Conservation (phyloP, 35 echinoderm and acorn worm species). For the Stichopus chloronotus region DNA sequence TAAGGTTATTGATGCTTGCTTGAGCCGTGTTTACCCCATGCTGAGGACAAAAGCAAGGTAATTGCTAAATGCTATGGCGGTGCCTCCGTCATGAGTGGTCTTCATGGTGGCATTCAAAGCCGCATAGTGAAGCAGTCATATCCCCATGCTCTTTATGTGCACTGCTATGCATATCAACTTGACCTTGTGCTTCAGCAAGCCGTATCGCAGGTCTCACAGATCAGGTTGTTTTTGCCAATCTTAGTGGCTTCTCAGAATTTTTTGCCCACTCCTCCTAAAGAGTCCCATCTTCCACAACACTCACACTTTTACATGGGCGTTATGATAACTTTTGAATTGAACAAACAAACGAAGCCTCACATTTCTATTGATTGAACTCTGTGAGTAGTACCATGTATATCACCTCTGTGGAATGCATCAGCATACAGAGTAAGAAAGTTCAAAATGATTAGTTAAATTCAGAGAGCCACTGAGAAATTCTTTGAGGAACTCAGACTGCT, state of each 20-base stretch:
- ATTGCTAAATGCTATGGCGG: not conserved
- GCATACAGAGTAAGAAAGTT: too few species aligned
- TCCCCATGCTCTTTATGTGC: conserved; percentile 15
- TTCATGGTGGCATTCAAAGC: not conserved
- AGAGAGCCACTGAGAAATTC: too few species aligned
- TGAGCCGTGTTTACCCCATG: not conserved
- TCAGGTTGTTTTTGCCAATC: conserved; percentile 39
- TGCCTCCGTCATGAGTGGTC: conserved; percentile 14
- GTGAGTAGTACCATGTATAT: too few species aligned
- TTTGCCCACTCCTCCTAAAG: conserved; percentile 1
- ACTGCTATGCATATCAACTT: not conserved
- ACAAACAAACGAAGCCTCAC: too few species aligned
- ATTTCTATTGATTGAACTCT: too few species aligned
- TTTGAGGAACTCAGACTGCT: too few species aligned
- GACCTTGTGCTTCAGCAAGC: conserved; percentile 20
- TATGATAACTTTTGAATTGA: too few species aligned
- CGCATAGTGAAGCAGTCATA: not conserved
- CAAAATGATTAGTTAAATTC: too few species aligned
- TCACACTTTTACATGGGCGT: too few species aligned
- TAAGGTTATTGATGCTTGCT: conserved; percentile 5
- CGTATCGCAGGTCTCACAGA: not conserved
- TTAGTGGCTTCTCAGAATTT: conserved; percentile 1
- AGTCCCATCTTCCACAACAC: too few species aligned
- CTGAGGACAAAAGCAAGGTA: not conserved
- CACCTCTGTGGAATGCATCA: too few species aligned